These are phyloP conservation scores for Vanessa tameamea DNA, from an alignment of 1,140 invertebrate species.

Conservation along the genomic window DNA sequence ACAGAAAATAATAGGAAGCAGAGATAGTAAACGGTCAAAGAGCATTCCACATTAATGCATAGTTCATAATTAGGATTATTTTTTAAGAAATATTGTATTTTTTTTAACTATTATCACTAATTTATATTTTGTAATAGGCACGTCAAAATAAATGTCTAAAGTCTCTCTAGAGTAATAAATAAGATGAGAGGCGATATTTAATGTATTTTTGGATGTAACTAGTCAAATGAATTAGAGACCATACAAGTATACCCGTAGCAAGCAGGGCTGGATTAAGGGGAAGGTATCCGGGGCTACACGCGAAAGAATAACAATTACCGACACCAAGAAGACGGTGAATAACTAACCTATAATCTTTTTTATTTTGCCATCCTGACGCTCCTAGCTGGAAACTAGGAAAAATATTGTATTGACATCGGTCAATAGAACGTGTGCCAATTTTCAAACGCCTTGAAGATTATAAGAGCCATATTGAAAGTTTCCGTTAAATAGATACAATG, in stretches of 20 bases:
- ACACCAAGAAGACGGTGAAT: too few relatives aligned
- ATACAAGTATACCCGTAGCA: background rate
- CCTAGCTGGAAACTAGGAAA: too few relatives aligned
- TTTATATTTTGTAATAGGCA: background rate
- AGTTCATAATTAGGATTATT: background rate
- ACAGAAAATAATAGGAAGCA: constrained; percentile 63
- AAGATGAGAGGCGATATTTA: constrained; percentile 7
- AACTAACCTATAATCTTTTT: too few relatives aligned
- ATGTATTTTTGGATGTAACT: constrained; percentile 46
- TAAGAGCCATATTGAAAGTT: too few relatives aligned
- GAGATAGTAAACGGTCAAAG: constrained; percentile 48
- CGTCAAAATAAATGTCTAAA: background rate
- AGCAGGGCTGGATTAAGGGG: too few relatives aligned
- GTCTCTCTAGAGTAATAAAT: background rate
- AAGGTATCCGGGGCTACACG: too few relatives aligned
- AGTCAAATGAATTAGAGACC: constrained; percentile 46
- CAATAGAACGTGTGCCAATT: too few relatives aligned
- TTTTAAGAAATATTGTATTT: constrained; percentile 17
- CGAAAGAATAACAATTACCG: too few relatives aligned
- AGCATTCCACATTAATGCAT: constrained; percentile 4
- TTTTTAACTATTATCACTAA: constrained; percentile 5
- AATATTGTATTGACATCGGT: too few relatives aligned
- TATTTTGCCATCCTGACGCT: too few relatives aligned
- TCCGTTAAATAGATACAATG: too few relatives aligned
- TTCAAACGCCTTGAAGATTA: too few relatives aligned